phyloP scores from a whole-genome alignment of 2,797 vertebrate genomes.

The Brachyrhaphis roseni region DNA sequence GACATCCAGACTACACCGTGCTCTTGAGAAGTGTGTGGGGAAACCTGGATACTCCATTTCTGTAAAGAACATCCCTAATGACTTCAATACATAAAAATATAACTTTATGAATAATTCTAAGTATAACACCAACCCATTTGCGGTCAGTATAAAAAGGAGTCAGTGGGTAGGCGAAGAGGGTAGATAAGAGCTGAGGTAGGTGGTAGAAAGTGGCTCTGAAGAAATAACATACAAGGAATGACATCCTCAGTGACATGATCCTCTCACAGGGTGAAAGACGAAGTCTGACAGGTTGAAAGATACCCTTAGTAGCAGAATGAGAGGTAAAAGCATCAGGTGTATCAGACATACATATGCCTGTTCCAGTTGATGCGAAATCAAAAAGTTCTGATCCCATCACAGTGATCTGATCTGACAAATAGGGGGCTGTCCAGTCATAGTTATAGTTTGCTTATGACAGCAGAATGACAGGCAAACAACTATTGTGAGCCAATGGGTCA shows the following conservation, averaged over 20 bases:
- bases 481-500: background rate
- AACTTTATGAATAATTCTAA: background rate
- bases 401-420: background rate
- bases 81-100: background rate
- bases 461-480: conserved; percentile 2
- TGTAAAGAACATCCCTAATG: background rate
- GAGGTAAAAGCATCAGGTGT: background rate
- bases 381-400: background rate
- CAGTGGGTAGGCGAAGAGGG: background rate
- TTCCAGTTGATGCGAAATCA: background rate
- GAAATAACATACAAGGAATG: background rate
- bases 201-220: background rate
- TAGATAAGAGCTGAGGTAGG: background rate
- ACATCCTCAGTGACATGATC: background rate
- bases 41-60: background rate
- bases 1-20: background rate
- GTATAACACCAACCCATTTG: background rate
- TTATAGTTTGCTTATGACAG: background rate
- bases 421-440: background rate
- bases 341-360: background rate
- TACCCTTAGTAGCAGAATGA: background rate
- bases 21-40: background rate
- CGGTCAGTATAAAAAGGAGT: background rate
- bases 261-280: background rate
- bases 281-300: background rate